Evolutionary conservation across 2,797 vertebrate species (phyloP).

Genomic region (Ptychadena robeensis): DNA sequence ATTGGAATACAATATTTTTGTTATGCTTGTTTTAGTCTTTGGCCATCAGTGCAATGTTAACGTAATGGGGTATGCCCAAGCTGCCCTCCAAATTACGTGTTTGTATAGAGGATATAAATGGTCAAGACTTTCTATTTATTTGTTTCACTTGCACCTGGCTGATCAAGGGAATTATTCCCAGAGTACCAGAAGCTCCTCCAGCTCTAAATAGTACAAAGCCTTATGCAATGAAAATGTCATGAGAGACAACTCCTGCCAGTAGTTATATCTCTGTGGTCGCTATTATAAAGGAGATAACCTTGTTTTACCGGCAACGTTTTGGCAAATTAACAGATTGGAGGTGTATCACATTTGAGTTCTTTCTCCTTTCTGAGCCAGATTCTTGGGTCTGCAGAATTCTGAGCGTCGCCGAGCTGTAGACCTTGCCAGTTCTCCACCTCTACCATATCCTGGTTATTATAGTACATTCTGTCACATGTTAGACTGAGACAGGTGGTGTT

Average conservation of each 20-base stretch:
- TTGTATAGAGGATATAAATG: background rate
- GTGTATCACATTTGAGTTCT: constrained; percentile 23
- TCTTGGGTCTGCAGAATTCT: constrained; percentile 15
- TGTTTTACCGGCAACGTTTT: constrained; percentile 45
- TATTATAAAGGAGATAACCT: constrained; percentile 41
- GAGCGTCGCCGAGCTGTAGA: background rate
- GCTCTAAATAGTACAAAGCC: background rate
- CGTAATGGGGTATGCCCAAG: too few species aligned
- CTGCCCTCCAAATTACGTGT: too few species aligned
- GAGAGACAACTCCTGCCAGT: constrained; percentile 33
- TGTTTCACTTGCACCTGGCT: constrained; percentile 26
- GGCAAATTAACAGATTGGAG: constrained; percentile 21
- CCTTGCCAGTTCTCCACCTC: constrained; percentile 2
- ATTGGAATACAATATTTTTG: too few species aligned
- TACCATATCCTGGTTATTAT: constrained; percentile 1
- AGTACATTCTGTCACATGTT: constrained; percentile 20
- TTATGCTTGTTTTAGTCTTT: too few species aligned
- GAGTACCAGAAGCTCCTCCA: constrained; percentile 1
- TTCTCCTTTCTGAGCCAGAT: constrained; percentile 26
- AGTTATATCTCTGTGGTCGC: rapidly evolving
- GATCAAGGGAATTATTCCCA: constrained; percentile 9
- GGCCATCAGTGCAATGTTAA: too few species aligned
- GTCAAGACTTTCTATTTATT: constrained; percentile 13
- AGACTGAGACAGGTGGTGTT: constrained; percentile 13
- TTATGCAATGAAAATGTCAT: constrained; percentile 1